Evolutionary conservation across 2,888 invertebrate species (phyloP), one percentile per base, ranked within the genome.

Genomic region (Pandemis cinnamomeana): DNA sequence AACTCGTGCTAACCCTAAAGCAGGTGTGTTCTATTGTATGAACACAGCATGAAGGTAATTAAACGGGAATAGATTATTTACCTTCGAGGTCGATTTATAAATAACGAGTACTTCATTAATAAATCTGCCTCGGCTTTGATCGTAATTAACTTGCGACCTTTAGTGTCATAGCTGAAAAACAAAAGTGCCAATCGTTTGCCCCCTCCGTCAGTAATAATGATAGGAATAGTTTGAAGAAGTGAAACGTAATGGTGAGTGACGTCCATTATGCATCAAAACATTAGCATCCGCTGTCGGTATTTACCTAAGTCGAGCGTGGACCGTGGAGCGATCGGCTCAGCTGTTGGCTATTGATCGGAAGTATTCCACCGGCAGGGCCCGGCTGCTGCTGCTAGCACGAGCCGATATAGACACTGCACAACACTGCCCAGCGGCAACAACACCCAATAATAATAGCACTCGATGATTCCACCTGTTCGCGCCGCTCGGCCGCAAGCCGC

Each of bases 401-500:
- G 68, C 66, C 73, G 53, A 72, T 69, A 60, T 64, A 73, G 68
- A 73, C 74, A 74, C 74, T 74, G 71, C 74, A 74, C 73, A 60
- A 68, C 71, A 74, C 71, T 66, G 64, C 63, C 36, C 58, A 70
- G 63, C 67, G 67, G 67, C 60, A 70, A 64, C 60, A 71, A 72
- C 67, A 61, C 67, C 51, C 44, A 60, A 66, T 74, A 68, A 68
- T 68, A 68, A 58, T 68, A 68, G 67, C 67, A 68, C 67, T 67
- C n/a, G 67, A 42, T 27, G 51, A 15, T 44, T 58, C 74, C 74
- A 74, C 74, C 71, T 74, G 74, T 74, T 74, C 46, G 61, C 73
- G 55, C 66, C 73, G 64, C 73, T 27, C 67, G 41, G 63, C 15
- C 68, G 55, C 67, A 53, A 53, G 46, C 44, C 15, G 61, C 62